Conservation (phyloP, 2,113 vertebrate genomes). For the Mola mola region DNA sequence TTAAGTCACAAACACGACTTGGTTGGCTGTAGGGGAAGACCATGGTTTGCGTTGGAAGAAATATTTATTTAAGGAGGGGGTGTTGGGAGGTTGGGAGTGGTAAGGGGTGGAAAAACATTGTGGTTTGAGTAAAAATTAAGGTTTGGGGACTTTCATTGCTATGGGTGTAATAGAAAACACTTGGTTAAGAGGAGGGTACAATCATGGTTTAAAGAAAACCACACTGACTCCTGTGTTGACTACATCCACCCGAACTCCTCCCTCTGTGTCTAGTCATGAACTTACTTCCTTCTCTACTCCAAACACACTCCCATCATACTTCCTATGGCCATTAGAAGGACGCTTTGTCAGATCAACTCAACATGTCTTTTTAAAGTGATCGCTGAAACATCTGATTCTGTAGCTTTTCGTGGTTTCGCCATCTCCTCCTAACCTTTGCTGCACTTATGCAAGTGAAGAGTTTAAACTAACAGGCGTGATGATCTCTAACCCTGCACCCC, state of each 20-base stretch:
- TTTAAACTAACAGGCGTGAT: conserved; percentile 19
- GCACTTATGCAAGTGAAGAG: conserved; percentile 9
- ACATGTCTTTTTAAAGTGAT: too few species aligned
- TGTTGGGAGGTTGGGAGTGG: too few species aligned
- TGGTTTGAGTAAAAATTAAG: background rate
- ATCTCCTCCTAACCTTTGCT: background rate
- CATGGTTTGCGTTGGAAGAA: background rate
- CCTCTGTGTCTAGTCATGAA: background rate
- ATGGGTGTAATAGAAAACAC: conserved; percentile 4
- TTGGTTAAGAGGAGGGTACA: background rate
- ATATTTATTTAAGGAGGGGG: background rate
- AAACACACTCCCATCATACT: background rate
- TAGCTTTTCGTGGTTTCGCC: too few species aligned
- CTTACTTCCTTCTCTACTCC: background rate
- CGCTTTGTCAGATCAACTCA: too few species aligned
- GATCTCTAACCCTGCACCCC: conserved; percentile 47
- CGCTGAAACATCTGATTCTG: too few species aligned
- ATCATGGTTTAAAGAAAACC: background rate
- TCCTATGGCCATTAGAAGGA: background rate
- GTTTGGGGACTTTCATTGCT: background rate
- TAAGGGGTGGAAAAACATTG: background rate
- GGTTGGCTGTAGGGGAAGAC: background rate
- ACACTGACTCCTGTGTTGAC: background rate
- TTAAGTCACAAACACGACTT: background rate
- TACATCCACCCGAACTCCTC: conserved; percentile 3